Percentiles rank a stretch among this genome's conserved stretches.
phyloP scores from a whole-genome alignment of 2,888 invertebrate genomes.

The Drosophila anceps region DNA sequence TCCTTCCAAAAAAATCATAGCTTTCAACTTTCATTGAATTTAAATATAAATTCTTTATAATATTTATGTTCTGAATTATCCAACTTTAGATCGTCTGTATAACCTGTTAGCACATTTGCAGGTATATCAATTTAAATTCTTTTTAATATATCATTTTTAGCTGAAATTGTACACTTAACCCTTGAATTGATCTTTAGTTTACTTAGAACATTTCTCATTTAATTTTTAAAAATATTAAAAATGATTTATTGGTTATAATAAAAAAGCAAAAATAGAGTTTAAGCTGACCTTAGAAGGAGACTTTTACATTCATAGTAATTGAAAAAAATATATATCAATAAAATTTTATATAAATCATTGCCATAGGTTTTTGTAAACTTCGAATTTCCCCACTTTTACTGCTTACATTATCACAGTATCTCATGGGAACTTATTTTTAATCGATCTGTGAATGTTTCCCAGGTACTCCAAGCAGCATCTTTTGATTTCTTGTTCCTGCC shows the following conservation, averaged over 20 bases:
- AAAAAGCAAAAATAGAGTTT: background rate
- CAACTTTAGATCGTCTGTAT: background rate
- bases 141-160: no score
- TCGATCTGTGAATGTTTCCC: conserved; percentile 41
- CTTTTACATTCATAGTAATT: background rate
- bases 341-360: background rate
- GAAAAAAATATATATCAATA: background rate
- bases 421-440: conserved; percentile 34
- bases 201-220: background rate
- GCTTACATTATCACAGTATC: background rate
- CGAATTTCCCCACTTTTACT: background rate
- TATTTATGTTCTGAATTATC: background rate
- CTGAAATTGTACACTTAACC: background rate
- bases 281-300: background rate
- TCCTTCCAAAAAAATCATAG: background rate
- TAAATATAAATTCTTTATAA: background rate
- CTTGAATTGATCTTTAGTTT: background rate
- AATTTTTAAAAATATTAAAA: background rate
- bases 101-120: background rate
- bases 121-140: background rate
- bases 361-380: background rate
- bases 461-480: conserved; percentile 22
- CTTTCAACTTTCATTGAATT: background rate
- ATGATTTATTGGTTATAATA: background rate
- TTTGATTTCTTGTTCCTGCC: conserved; percentile 7